phyloP scores from a whole-genome alignment of 2,888 invertebrate species.

The Tipula confusa region DNA sequence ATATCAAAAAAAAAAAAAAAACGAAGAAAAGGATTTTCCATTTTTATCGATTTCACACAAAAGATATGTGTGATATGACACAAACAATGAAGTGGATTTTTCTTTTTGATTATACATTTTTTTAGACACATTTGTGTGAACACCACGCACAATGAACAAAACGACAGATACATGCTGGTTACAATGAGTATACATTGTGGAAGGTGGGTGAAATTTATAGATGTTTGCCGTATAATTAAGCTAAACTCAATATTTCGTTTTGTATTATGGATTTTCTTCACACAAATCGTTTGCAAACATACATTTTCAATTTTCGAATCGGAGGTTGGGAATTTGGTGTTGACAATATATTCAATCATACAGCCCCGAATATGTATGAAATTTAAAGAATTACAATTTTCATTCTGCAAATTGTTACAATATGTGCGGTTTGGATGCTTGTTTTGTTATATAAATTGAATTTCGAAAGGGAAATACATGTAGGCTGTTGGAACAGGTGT shows the following conservation, averaged over 20 bases:
- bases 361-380: background rate
- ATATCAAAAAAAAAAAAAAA: background rate
- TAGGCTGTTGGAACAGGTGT: too few relatives aligned
- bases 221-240: background rate
- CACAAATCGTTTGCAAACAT: background rate
- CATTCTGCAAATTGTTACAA: too few relatives aligned
- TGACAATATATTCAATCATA: too few relatives aligned
- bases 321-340: background rate
- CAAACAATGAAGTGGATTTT: background rate
- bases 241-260: background rate
- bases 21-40: background rate
- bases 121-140: background rate
- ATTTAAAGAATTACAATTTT: too few relatives aligned
- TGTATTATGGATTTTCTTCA: background rate
- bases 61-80: background rate
- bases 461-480: background rate
- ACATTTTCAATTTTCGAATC: background rate
- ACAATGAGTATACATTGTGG: background rate
- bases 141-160: background rate
- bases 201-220: background rate
- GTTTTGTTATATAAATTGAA: too few relatives aligned
- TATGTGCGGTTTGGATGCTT: background rate
- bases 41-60: conserved; percentile 12
- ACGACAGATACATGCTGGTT: background rate
- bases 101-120: too few relatives aligned